Conservation (phyloP, 2,888 invertebrate species). For the Disparrhopalites patrizii region DNA sequence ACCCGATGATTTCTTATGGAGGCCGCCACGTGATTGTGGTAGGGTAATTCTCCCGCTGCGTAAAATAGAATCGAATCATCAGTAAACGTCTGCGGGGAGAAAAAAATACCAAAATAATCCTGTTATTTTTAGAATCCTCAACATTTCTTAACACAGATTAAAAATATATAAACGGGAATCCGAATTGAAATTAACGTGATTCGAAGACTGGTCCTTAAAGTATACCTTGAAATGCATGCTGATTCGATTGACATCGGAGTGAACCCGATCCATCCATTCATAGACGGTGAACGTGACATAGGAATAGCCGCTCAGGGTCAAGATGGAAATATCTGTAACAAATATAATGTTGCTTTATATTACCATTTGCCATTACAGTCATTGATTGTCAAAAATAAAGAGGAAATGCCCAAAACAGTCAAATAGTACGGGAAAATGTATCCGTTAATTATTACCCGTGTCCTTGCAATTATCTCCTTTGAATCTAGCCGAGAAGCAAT, state of each 20-base stretch:
- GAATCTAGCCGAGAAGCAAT: conserved; percentile 87
- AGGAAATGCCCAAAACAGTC: too few species aligned
- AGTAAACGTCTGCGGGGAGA: conserved; percentile 74
- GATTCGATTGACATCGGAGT: conserved; percentile 79
- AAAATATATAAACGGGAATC: too few species aligned
- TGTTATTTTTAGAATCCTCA: neutral
- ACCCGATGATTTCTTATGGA: conserved; percentile 78
- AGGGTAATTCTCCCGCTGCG: conserved; percentile 84
- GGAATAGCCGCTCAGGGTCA: conserved; percentile 84
- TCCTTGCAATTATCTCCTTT: conserved; percentile 90
- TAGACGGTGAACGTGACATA: conserved; percentile 89
- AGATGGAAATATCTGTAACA: conserved; percentile 72
- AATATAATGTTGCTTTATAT: conserved; percentile 4
- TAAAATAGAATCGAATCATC: conserved; percentile 89
- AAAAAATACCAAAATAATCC: neutral
- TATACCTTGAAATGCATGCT: conserved; percentile 82
- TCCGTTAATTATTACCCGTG: too few species aligned
- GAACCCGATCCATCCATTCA: conserved; percentile 86
- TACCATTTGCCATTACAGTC: too few species aligned
- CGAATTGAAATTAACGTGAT: too few species aligned
- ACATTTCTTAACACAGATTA: too few species aligned
- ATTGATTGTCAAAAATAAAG: too few species aligned
- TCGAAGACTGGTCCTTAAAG: too few species aligned
- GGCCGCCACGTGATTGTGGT: conserved; percentile 84
- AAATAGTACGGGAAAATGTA: too few species aligned